Conservation (phyloP, 2,888 invertebrate genomes). For the Coenonympha arcania region DNA sequence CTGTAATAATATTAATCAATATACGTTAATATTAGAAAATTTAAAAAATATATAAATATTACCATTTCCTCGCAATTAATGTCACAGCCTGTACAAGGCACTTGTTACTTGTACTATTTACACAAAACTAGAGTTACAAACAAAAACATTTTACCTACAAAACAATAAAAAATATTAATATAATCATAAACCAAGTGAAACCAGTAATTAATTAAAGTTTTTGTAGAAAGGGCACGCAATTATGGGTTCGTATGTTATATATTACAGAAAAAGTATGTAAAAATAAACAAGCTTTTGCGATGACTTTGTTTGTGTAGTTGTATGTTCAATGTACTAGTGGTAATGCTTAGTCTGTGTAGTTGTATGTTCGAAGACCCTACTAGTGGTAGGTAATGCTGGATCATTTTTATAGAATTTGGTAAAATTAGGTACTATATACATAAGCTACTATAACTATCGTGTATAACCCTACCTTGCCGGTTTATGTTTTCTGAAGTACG, state of each 20-base stretch:
- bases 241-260: not conserved
- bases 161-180: slow-evolving; percentile 9
- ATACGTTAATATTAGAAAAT: not conserved
- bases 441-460: no score
- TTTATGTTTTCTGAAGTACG: no score
- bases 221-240: slow-evolving; percentile 21
- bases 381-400: no score
- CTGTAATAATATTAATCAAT: not conserved
- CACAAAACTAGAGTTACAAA: not conserved
- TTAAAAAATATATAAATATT: not conserved
- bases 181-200: slow-evolving; percentile 18
- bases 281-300: not conserved
- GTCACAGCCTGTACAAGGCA: not conserved
- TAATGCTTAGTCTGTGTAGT: no score
- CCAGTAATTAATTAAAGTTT: slow-evolving; percentile 22
- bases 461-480: no score
- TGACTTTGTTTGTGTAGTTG: no score
- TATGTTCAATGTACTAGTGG: no score
- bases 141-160: not conserved
- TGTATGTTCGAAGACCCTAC: no score
- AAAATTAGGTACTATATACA: no score
- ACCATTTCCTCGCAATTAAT: not conserved
- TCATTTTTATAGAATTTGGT: no score
- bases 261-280: no score
- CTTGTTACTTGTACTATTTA: not conserved